Evolutionary conservation across 2,888 invertebrate genomes (phyloP).

Genomic region (Drosophila demipolita): DNA sequence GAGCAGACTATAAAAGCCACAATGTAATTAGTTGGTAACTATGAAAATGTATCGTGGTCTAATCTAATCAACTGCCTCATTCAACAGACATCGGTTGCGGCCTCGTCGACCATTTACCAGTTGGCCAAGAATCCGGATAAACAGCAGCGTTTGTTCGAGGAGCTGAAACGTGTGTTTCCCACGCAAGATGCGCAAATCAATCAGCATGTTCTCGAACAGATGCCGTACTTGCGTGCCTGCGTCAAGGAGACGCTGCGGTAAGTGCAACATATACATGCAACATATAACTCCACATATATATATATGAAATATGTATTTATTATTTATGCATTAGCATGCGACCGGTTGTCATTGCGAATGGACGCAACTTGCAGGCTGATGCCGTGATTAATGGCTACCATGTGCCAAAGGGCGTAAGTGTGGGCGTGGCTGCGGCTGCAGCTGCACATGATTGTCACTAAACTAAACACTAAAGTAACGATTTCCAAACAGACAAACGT

Average conservation of each 20-base stretch:
- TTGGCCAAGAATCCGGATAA: conserved; percentile 89
- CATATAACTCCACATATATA: not conserved
- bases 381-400: conserved; percentile 91
- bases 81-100: conserved; percentile 89
- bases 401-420: conserved; percentile 92
- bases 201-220: conserved; percentile 87
- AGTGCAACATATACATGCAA: conserved; percentile 42
- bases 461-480: not conserved
- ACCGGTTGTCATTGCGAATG: conserved; percentile 93
- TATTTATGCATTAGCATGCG: conserved; percentile 87
- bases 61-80: not conserved
- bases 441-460: not conserved
- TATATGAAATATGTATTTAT: not conserved
- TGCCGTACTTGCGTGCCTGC: conserved; percentile 91
- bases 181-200: conserved; percentile 86
- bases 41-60: not conserved
- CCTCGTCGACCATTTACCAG: conserved; percentile 91
- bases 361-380: conserved; percentile 91
- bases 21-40: conserved; percentile 29
- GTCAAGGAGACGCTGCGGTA: conserved; percentile 92
- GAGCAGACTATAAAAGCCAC: conserved; percentile 12
- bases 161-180: conserved; percentile 87
- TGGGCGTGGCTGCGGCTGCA: conserved; percentile 6
- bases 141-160: conserved; percentile 88
- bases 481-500: conserved; percentile 88